Conservation (phyloP, 1,140 invertebrate genomes). For the Galendromus occidentalis region DNA sequence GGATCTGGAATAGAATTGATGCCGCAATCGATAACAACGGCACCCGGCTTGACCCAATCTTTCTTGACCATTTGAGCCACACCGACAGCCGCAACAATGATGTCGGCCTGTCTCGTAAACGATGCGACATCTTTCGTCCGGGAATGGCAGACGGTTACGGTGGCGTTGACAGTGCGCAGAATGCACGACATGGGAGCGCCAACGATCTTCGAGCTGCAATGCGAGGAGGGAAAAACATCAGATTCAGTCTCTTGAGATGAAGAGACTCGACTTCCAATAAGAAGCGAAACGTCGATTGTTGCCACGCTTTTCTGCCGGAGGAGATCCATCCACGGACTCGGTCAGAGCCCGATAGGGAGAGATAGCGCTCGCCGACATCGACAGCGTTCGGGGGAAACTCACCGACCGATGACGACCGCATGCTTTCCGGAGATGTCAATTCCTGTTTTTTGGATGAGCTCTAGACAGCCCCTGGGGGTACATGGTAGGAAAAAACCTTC, state of each 20-base stretch:
- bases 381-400: neutral
- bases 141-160: conserved; percentile 88
- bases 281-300: too few relatives aligned
- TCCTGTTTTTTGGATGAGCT: conserved; percentile 58
- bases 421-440: conserved; percentile 54
- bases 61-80: conserved; percentile 70
- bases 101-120: conserved; percentile 46
- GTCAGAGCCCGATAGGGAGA: too few relatives aligned
- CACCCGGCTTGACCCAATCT: conserved; percentile 89
- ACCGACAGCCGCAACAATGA: conserved; percentile 85
- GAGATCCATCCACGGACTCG: too few relatives aligned
- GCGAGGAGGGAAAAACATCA: neutral
- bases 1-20: conserved; percentile 78
- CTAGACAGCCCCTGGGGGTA: conserved; percentile 72
- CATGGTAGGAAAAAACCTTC: conserved; percentile 62
- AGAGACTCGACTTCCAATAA: too few relatives aligned
- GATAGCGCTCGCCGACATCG: too few relatives aligned
- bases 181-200: conserved; percentile 82
- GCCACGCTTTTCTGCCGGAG: too few relatives aligned
- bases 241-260: too few relatives aligned
- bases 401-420: conserved; percentile 69
- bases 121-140: conserved; percentile 56
- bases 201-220: conserved; percentile 72
- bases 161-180: conserved; percentile 85
- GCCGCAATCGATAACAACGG: conserved; percentile 94